Conservation (phyloP, 2,888 invertebrate species). For the Melitaea athalia region DNA sequence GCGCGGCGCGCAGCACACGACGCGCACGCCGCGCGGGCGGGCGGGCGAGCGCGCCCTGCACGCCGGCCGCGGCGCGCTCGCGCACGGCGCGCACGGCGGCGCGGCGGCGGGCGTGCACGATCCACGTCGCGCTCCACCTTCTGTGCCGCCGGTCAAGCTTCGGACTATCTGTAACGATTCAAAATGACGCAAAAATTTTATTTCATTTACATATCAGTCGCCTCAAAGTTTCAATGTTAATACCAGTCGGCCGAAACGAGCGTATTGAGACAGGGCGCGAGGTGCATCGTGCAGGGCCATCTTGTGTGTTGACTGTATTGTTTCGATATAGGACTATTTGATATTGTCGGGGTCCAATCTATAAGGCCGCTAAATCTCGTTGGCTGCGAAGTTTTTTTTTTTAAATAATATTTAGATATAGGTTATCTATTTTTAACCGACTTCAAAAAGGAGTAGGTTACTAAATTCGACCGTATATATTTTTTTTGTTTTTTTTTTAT, state of each 20-base stretch:
- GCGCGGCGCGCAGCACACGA: conserved; percentile 47
- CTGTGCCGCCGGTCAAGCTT: conserved; percentile 1
- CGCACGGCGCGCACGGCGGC: conserved; percentile 15
- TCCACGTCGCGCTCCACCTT: conserved; percentile 11
- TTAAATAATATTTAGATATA: too few species aligned
- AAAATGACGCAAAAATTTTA: background rate
- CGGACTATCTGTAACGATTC: conserved; percentile 13
- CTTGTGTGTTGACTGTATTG: background rate
- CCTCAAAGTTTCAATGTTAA: background rate
- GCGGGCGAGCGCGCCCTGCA: conserved; percentile 33
- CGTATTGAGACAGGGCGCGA: background rate
- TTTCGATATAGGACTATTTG: background rate
- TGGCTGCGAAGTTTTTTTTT: background rate
- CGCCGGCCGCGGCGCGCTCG: conserved; percentile 26
- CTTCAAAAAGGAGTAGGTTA: too few species aligned
- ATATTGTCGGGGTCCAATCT: background rate
- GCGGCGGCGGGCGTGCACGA: conserved; percentile 11
- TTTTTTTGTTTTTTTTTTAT: too few species aligned
- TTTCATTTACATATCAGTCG: background rate
- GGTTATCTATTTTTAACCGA: too few species aligned
- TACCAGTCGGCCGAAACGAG: conserved; percentile 7
- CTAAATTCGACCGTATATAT: too few species aligned
- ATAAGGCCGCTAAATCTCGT: background rate
- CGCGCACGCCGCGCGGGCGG: conserved; percentile 40
- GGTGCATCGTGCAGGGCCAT: conserved; percentile 15